A percentile compares a stretch with the other conserved stretches of the same genome.
Conservation (phyloP, 2,888 invertebrate species). For the Caenorhabditis auriculariae region DNA sequence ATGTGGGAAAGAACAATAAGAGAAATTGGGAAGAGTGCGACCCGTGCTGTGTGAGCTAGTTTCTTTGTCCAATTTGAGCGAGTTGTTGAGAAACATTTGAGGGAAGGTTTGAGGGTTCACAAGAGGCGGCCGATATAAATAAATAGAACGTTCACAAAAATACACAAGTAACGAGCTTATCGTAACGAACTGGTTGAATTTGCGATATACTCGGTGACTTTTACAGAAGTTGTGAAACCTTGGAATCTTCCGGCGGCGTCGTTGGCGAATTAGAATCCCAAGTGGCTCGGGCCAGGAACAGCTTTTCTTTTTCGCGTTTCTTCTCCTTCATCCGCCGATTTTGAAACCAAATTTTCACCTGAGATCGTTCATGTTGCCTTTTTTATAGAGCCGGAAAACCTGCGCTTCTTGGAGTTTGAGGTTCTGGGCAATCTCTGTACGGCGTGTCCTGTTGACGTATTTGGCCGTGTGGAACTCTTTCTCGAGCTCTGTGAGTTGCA, state of each 20-base stretch:
- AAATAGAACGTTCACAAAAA: too few species aligned
- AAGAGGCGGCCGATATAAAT: too few species aligned
- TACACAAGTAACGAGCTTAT: too few species aligned
- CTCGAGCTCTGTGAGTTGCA: conserved; percentile 96
- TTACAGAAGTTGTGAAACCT: conserved; percentile 3
- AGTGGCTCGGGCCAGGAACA: conserved; percentile 45
- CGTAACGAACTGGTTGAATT: too few species aligned
- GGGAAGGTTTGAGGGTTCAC: too few species aligned
- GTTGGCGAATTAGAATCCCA: conserved; percentile 42
- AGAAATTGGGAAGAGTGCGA: too few species aligned
- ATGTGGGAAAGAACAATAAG: too few species aligned
- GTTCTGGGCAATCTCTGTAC: conserved; percentile 96
- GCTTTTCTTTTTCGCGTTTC: conserved; percentile 84
- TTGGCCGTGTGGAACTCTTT: conserved; percentile 99
- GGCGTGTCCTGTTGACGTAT: conserved; percentile 90
- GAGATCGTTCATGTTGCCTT: conserved; percentile 3
- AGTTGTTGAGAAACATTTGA: too few species aligned
- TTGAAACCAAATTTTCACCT: conserved; percentile 91
- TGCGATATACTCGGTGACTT: too few species aligned
- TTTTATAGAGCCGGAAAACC: conserved; percentile 44
- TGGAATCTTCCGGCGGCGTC: conserved; percentile 19
- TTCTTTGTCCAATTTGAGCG: too few species aligned
- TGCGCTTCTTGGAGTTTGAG: conserved; percentile 95
- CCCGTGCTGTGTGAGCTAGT: too few species aligned
- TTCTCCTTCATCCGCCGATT: conserved; percentile 98